Evolutionary conservation across 2,113 vertebrate genomes (phyloP).

Genomic region (Psilopogon haemacephalus): DNA sequence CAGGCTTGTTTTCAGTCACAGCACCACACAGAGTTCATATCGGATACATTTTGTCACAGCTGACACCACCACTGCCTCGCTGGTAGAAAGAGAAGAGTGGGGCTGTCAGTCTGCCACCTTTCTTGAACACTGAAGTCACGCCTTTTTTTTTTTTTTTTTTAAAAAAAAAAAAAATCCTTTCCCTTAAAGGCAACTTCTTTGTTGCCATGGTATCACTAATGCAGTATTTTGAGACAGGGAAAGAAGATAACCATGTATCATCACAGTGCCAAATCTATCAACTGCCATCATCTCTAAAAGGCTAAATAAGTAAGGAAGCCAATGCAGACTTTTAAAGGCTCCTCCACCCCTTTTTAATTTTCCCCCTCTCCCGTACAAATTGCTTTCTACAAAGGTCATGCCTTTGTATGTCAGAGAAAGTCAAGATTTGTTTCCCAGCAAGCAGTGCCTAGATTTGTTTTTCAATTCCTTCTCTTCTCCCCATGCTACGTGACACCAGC

Average conservation of each 20-base stretch:
- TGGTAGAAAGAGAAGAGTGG: neutral
- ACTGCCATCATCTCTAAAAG: constrained; percentile 11
- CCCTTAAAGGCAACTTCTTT: constrained; percentile 43
- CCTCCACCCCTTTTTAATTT: neutral
- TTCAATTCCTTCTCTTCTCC: neutral
- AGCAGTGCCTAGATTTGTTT: neutral
- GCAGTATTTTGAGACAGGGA: constrained; percentile 50
- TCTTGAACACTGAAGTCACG: constrained; percentile 26
- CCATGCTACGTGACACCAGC: neutral
- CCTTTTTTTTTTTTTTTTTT: neutral
- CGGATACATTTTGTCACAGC: constrained; percentile 28
- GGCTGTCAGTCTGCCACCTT: constrained; percentile 59
- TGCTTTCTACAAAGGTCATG: neutral
- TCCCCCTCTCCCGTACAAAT: neutral
- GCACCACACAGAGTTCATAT: constrained; percentile 15
- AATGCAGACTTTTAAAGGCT: neutral
- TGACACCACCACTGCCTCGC: constrained; percentile 18
- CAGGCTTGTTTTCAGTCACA: constrained; percentile 11
- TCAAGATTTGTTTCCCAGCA: neutral
- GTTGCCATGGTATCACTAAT: constrained; percentile 60
- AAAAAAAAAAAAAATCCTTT: neutral
- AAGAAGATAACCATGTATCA: constrained; percentile 39
- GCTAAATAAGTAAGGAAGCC: constrained; percentile 34
- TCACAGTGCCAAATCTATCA: constrained; percentile 54
- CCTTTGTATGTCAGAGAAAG: neutral